Conservation (phyloP, 2,888 invertebrate species). For the Diabrotica balteata region DNA sequence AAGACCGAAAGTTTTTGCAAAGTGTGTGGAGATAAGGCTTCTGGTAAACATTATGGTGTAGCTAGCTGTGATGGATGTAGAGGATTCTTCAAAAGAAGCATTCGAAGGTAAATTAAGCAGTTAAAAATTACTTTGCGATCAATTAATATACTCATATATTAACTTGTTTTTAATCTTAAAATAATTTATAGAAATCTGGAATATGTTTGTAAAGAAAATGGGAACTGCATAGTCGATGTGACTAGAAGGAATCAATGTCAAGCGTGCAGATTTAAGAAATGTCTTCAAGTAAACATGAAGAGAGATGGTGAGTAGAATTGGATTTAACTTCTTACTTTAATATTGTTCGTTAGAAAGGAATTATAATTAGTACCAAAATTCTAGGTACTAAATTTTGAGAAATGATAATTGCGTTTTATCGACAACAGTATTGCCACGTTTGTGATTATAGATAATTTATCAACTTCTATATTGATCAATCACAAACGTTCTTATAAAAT, state of each 20-base stretch:
- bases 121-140: background rate
- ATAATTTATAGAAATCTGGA: constrained; percentile 74
- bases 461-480: too few relatives aligned
- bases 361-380: too few relatives aligned
- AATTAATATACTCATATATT: background rate
- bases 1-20: constrained; percentile 75
- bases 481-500: too few relatives aligned
- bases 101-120: constrained; percentile 71
- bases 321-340: background rate
- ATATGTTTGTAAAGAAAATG: constrained; percentile 91
- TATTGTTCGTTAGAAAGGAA: background rate
- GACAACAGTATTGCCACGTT: background rate
- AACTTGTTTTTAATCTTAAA: constrained; percentile 18
- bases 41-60: constrained; percentile 90
- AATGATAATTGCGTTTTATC: background rate
- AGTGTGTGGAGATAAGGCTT: constrained; percentile 88
- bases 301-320: constrained; percentile 77
- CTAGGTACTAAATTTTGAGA: too few relatives aligned
- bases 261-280: constrained; percentile 91
- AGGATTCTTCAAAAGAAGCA: constrained; percentile 94
- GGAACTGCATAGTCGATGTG: constrained; percentile 88
- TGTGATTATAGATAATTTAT: background rate
- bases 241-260: constrained; percentile 93
- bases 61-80: constrained; percentile 89
- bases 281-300: constrained; percentile 91